Conservation (phyloP, 2,113 vertebrate species). For the Nibea coibor region DNA sequence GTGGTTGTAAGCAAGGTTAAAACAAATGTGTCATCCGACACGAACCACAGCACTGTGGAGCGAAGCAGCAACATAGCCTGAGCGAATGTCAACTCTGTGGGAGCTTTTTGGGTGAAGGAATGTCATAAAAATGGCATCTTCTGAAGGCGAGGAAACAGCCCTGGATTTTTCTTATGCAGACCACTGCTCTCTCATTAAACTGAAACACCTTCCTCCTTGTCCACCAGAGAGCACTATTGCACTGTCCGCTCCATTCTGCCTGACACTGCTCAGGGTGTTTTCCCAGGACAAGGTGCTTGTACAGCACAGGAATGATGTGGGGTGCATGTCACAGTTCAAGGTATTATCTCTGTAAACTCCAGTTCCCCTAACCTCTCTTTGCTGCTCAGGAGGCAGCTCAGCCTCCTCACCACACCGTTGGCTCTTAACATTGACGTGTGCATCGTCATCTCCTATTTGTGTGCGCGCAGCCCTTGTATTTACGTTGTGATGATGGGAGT, state of each 20-base stretch:
- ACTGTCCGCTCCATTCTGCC: not conserved
- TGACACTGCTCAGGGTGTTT: conserved; percentile 44
- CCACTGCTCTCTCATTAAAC: not conserved
- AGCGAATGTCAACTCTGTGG: not conserved
- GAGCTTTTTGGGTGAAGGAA: not conserved
- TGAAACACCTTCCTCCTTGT: not conserved
- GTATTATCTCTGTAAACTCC: not conserved
- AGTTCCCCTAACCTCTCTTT: not conserved
- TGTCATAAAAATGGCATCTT: conserved; percentile 12
- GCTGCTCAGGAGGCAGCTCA: not conserved
- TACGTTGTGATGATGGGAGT: not conserved
- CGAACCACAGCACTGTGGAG: too few species aligned
- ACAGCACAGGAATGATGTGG: not conserved
- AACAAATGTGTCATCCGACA: not conserved
- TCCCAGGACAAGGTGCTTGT: conserved; percentile 24
- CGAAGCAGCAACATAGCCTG: not conserved
- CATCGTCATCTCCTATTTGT: not conserved
- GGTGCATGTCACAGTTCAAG: conserved; percentile 17
- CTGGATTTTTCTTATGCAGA: not conserved
- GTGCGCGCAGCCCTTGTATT: not conserved
- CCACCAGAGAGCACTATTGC: conserved; percentile 65
- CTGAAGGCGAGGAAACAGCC: not conserved
- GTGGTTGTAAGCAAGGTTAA: not conserved
- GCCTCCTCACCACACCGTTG: not conserved
- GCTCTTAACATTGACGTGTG: not conserved